Percentiles rank a stretch among this genome's conserved stretches.
Conservation (phyloP, 2,797 vertebrate genomes). For the Atherinosoma microstoma region DNA sequence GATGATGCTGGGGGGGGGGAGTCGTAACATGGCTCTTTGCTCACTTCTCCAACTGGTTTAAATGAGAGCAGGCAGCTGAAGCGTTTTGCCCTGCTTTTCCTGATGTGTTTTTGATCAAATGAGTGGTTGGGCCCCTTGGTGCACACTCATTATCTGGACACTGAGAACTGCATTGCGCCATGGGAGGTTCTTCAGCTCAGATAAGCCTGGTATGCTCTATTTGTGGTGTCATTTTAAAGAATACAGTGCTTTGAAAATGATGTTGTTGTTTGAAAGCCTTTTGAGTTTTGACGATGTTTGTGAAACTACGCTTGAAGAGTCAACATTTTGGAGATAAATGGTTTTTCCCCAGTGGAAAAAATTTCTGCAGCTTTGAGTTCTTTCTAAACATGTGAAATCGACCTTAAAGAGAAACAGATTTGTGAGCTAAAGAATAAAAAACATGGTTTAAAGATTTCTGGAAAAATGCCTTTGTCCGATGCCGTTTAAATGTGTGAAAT, state of each 20-base stretch:
- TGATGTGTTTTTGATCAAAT: conserved; percentile 71
- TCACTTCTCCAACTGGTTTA: conserved; percentile 62
- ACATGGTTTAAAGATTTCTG: conserved; percentile 26
- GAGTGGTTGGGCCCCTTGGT: conserved; percentile 43
- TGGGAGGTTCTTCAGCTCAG: conserved; percentile 62
- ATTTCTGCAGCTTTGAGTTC: conserved; percentile 6
- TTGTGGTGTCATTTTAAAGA: conserved; percentile 56
- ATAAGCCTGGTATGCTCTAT: conserved; percentile 68
- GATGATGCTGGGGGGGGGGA: conserved; percentile 35
- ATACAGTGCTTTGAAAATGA: conserved; percentile 21
- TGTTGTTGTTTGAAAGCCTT: conserved; percentile 20
- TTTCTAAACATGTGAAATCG: conserved; percentile 6
- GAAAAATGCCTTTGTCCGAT: conserved; percentile 29
- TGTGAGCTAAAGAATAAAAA: conserved; percentile 22
- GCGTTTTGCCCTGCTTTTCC: conserved; percentile 42
- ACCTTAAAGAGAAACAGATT: conserved; percentile 17
- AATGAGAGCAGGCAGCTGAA: conserved; percentile 49
- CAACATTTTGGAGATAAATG: conserved; percentile 12
- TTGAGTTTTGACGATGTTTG: conserved; percentile 6
- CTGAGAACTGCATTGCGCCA: conserved; percentile 39
- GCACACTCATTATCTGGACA: conserved; percentile 66
- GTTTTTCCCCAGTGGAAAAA: neutral
- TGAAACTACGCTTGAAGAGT: conserved; percentile 14
- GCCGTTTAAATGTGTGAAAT: conserved; percentile 55
- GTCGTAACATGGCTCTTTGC: conserved; percentile 56